Evolutionary conservation across 1,140 invertebrate species (phyloP).

Genomic region (Philotrypesis tridentata): DNA sequence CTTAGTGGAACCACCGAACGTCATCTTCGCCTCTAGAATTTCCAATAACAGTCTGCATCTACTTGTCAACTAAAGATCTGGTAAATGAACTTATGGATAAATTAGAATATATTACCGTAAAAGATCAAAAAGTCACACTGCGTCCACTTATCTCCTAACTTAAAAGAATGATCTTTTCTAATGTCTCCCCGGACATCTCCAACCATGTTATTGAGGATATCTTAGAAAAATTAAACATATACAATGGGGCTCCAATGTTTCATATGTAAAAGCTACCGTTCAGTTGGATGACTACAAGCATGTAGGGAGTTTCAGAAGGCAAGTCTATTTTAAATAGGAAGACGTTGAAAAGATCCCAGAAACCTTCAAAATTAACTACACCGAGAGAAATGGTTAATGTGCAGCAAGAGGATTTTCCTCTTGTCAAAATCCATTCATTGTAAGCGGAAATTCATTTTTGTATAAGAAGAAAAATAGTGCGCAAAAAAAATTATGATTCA

Average conservation of each 20-base stretch:
- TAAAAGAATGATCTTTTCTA: not conserved
- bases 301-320: not conserved
- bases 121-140: not conserved
- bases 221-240: not conserved
- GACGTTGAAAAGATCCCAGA: not conserved
- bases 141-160: not conserved
- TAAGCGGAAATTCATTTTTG: too few species aligned
- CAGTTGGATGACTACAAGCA: not conserved
- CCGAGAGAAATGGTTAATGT: too few species aligned
- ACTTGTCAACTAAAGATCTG: not conserved
- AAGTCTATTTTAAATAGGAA: not conserved
- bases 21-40: not conserved
- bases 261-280: not conserved
- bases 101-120: not conserved
- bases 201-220: not conserved
- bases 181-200: not conserved
- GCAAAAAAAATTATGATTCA: too few species aligned
- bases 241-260: not conserved
- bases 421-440: too few species aligned
- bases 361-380: not conserved
- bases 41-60: conserved; percentile 1
- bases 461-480: too few species aligned
- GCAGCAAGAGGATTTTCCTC: too few species aligned
- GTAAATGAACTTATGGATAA: not conserved
- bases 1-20: not conserved